Evolutionary conservation across 2,797 vertebrate genomes (phyloP), one percentile per base, ranked within the genome.

Genomic region (Australoheros facetus): DNA sequence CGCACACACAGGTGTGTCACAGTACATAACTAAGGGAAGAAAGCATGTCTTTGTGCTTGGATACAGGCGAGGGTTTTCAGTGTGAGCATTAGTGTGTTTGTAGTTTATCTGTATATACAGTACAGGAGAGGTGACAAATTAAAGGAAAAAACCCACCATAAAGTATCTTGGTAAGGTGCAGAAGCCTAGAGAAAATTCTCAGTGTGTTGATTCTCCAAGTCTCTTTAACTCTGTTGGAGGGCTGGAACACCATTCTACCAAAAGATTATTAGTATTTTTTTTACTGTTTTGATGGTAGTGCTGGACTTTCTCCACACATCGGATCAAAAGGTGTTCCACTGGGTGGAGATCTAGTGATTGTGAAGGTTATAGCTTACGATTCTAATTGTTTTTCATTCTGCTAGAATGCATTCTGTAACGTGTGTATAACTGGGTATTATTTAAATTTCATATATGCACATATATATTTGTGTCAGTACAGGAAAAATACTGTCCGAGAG

Each of bases 1-100:
- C 28, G 81, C 6, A 83, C 75, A 86, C 80, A 81, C 78, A 87
- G 86, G 86, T 93, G 85, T 90, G 89, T 88, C 80, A 92, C 80
- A 89, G 81, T n/a, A 28, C 77, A 81, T 81, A 74, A 80, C 89
- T 86, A 30, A 86, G 76, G 77, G 83, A 75, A 84, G 55, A 71
- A 75, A 75, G 21, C 62, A 55, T 81, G 73, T 71, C 69, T 84
- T 75, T 90, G 66, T 74, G 78, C 84, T 83, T 80, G 30, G 72
- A 82, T 77, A 66, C 51, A 75, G 32, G 81, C 2, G 1, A 74
- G n/a, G 23, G 26, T 51, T 64, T 16, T 57, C 7, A 81, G 60
- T 71, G 19, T 59, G 42, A 71, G 54, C 37, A 51, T 11, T 1
- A n/a, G 56, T 58, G 28, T 66, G 23, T 57, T 34, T 77, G 28